Percentiles rank a stretch among this genome's conserved stretches.
These are phyloP conservation scores for Callimorpha dominula DNA, from an alignment of 2,888 invertebrate species.

Conservation along the genomic window DNA sequence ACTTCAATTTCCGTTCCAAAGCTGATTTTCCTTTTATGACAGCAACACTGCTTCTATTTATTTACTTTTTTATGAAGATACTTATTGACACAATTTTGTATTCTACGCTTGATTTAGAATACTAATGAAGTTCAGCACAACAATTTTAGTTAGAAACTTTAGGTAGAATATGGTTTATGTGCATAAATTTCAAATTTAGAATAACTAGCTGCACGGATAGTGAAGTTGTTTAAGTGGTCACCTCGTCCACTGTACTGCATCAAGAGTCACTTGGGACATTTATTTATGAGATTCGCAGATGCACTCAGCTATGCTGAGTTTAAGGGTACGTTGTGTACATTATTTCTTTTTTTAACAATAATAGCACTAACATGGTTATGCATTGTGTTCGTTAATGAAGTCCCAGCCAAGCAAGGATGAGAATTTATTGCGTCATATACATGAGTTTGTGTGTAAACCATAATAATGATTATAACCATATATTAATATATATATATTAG, in stretches of 20 bases:
- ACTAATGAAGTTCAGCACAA: not conserved
- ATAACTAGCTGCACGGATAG: not conserved
- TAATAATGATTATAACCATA: not conserved
- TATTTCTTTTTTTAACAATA: not conserved
- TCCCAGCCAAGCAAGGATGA: no score
- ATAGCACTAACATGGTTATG: no score
- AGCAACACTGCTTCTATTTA: constrained; percentile 60
- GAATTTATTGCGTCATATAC: not conserved
- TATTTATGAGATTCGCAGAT: not conserved
- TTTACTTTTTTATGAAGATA: constrained; percentile 55
- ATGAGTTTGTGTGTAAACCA: not conserved
- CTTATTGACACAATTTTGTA: constrained; percentile 56
- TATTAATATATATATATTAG: no score
- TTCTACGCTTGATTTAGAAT: constrained; percentile 31
- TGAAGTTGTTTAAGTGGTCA: not conserved
- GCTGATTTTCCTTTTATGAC: constrained; percentile 76
- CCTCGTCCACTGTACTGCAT: not conserved
- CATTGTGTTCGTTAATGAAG: no score
- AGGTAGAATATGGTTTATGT: not conserved
- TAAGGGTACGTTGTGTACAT: not conserved
- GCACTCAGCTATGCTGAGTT: not conserved
- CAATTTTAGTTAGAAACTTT: not conserved
- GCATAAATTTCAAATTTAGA: not conserved
- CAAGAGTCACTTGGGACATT: not conserved
- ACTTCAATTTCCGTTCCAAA: constrained; percentile 80